These are phyloP conservation scores for Andrena minutula DNA, from an alignment of 2,888 invertebrate genomes.

Conservation along the genomic window DNA sequence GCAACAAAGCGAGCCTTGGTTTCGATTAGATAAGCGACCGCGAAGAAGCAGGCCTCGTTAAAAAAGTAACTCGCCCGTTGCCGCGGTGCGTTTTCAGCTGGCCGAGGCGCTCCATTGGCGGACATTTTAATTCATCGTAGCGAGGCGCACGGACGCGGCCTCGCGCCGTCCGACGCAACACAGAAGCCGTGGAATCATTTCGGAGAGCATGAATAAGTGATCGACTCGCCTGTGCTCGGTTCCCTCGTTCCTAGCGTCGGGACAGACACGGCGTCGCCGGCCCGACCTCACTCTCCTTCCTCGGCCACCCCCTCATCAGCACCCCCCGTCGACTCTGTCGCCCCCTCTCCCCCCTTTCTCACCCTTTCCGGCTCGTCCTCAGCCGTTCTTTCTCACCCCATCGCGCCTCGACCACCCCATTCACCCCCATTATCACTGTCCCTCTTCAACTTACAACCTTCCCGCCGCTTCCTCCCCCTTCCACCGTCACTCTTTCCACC, in stretches of 20 bases:
- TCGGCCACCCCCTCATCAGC: constrained; percentile 9
- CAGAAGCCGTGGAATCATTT: constrained; percentile 79
- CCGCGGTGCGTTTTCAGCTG: constrained; percentile 40
- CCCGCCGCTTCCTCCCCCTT: neutral
- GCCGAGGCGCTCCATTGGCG: constrained; percentile 48
- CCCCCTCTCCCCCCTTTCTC: neutral
- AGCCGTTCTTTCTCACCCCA: constrained; percentile 18
- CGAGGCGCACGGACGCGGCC: constrained; percentile 15
- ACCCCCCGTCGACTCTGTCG: neutral
- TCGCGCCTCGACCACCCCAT: constrained; percentile 8
- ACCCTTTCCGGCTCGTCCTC: constrained; percentile 13
- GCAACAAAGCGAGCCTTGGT: neutral
- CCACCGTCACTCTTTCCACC: constrained; percentile 21
- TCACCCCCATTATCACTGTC: neutral
- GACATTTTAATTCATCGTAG: constrained; percentile 67
- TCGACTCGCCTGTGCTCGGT: constrained; percentile 71
- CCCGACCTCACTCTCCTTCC: constrained; percentile 64
- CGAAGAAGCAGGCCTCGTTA: constrained; percentile 51
- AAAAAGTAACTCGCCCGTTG: constrained; percentile 52
- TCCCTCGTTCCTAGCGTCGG: constrained; percentile 66
- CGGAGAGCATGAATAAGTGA: constrained; percentile 81
- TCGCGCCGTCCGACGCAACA: constrained; percentile 48
- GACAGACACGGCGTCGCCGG: constrained; percentile 77
- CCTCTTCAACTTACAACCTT: neutral
- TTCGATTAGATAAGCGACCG: constrained; percentile 44